Percentiles rank a stretch among this genome's conserved stretches.
Conservation (phyloP, 1,140 invertebrate species). For the Ostrea denselamellosa region DNA sequence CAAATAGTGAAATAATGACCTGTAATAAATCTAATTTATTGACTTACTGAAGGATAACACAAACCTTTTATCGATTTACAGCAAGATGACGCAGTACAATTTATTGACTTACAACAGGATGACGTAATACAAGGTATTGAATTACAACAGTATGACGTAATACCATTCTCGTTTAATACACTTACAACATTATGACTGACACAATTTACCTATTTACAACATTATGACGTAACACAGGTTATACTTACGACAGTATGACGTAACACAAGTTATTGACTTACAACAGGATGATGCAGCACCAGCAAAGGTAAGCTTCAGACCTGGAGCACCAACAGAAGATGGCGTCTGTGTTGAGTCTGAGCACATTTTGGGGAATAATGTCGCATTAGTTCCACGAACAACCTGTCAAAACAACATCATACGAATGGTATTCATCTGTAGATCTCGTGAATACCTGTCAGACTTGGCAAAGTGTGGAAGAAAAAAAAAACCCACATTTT, state of each 20-base stretch:
- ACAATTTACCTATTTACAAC: too few species aligned
- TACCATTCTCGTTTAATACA: too few species aligned
- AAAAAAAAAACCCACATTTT: too few species aligned
- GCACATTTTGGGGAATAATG: slow-evolving; percentile 31
- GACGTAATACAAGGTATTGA: neutral
- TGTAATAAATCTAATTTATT: neutral
- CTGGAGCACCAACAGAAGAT: neutral
- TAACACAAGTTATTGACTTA: neutral
- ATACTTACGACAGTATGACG: slow-evolving; percentile 2
- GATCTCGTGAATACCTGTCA: too few species aligned
- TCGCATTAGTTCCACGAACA: neutral
- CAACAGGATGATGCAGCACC: slow-evolving; percentile 1
- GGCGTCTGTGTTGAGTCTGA: slow-evolving; percentile 11
- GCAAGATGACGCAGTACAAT: too few species aligned
- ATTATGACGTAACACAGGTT: too few species aligned
- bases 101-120: neutral
- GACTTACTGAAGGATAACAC: slow-evolving; percentile 9
- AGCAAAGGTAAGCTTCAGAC: slow-evolving; percentile 16
- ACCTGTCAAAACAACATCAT: neutral
- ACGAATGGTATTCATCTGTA: too few species aligned
- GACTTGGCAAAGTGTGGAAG: too few species aligned
- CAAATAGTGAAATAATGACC: too few species aligned
- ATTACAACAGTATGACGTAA: too few species aligned
- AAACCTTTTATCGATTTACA: too few species aligned
- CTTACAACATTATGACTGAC: too few species aligned